phyloP scores from a whole-genome alignment of 2,797 vertebrate genomes.

The Sebastes taczanowskii region DNA sequence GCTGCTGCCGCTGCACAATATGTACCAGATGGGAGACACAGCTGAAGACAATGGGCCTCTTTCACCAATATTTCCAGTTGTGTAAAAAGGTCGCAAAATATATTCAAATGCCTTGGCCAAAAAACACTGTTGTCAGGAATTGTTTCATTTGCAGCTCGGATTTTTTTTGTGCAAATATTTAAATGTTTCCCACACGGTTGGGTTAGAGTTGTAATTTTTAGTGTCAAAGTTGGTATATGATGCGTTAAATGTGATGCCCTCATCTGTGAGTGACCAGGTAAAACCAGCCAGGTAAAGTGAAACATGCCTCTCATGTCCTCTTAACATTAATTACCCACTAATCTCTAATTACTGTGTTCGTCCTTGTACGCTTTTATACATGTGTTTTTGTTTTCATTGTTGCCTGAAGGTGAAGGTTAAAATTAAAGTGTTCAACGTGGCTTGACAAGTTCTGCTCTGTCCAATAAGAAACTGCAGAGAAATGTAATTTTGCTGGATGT shows the following conservation, averaged over 20 bases:
- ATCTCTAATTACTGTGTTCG: conserved; percentile 14
- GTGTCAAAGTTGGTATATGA: not conserved
- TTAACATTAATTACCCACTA: conserved; percentile 5
- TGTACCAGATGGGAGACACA: conserved; percentile 72
- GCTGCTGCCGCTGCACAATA: conserved; percentile 64
- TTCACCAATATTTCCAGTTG: conserved; percentile 69
- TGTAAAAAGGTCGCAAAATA: conserved; percentile 44
- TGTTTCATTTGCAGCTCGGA: not conserved
- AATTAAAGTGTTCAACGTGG: not conserved
- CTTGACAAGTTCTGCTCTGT: conserved; percentile 5
- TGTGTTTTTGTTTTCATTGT: not conserved
- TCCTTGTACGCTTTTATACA: conserved; percentile 13
- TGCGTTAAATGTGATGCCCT: not conserved
- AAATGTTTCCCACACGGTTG: not conserved
- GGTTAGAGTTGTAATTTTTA: conserved; percentile 7
- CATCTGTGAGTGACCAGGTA: not conserved
- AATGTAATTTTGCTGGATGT: not conserved
- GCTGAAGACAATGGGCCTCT: conserved; percentile 71
- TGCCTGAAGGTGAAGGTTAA: conserved; percentile 3
- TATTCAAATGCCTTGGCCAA: conserved; percentile 5
- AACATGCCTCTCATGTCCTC: not conserved
- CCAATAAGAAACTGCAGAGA: not conserved
- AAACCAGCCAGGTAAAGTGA: conserved; percentile 14
- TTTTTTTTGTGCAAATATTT: conserved; percentile 4
- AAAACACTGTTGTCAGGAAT: conserved; percentile 14